Evolutionary conservation across 2,113 vertebrate genomes (phyloP), one percentile per base, ranked within the genome.

Genomic region (Neolamprologus variostigma): DNA sequence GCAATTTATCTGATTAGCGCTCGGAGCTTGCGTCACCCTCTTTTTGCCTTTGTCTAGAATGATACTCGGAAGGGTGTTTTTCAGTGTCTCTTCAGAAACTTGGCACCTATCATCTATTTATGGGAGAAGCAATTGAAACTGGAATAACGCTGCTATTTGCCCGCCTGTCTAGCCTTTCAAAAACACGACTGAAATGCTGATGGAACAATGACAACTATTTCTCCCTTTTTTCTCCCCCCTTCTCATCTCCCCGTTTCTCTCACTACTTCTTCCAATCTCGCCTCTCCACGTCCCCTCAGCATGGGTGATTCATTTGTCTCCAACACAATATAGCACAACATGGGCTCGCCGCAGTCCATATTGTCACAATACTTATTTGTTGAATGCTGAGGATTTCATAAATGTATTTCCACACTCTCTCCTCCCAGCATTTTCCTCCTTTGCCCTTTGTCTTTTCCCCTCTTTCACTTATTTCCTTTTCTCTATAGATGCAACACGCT

Each of bases 221-320:
- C 88, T 89, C 86, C 82, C 81, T 86, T 88, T 88, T 88, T 82
- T 31, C 76, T 40, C 45, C 83, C 80, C 82, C 87, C 76, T 85
- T 91, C 94, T 92, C 91, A 87, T 92, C 92, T 91, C 89, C 83
- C 85, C 31, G 17, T 91, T 91, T 93, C 87, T 92, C 59, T 54
- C 93, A 89, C 92, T 93, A 93, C 95, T 88, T 94, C 89, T 80
- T 79, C 92, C 87, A 89, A 94, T 94, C 94, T 66, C 89, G 81
- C 37, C 87, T 19, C 93, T 93, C 89, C 84, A 80, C 73, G 57
- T 93, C 92, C 91, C 93, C 94, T 88, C 94, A 94, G 93, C 95
- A 94, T 94, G 94, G 94, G 94, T 95, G 96, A 96, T 97, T 96
- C 94, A 96, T 96, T 96, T 95, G 94, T 96, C 92, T 95, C 92